Conservation (phyloP, 2,888 invertebrate genomes). For the Itoplectis maculator region DNA sequence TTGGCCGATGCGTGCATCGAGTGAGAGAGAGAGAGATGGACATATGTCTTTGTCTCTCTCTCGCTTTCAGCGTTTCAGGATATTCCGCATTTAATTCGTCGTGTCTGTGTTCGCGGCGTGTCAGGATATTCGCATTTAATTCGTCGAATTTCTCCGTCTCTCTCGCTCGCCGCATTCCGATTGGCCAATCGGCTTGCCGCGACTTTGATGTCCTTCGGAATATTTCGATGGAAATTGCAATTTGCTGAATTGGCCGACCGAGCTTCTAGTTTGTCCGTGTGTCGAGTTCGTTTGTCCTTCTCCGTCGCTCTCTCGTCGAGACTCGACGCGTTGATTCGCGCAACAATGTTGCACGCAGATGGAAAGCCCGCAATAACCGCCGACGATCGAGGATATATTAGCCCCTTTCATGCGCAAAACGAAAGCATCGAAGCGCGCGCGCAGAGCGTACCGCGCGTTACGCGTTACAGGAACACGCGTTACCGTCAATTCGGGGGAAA, state of each 20-base stretch:
- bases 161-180: slow-evolving; percentile 5
- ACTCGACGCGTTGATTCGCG: too few relatives aligned
- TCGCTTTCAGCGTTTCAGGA: neutral
- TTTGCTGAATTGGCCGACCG: slow-evolving; percentile 2
- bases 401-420: neutral
- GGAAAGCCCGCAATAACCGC: slow-evolving; percentile 3
- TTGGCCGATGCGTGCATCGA: too few relatives aligned
- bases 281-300: neutral
- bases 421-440: neutral
- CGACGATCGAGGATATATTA: slow-evolving; percentile 11
- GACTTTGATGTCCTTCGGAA: neutral
- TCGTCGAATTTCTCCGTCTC: neutral
- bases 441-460: neutral
- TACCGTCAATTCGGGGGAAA: slow-evolving; percentile 40
- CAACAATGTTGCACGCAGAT: too few relatives aligned
- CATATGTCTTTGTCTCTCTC: too few relatives aligned
- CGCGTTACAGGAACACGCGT: slow-evolving; percentile 28
- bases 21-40: too few relatives aligned
- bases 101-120: too few relatives aligned
- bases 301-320: too few relatives aligned
- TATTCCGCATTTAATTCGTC: neutral
- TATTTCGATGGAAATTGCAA: neutral
- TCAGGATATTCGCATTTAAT: neutral
- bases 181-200: neutral
- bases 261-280: neutral